phyloP scores from a whole-genome alignment of 2,113 vertebrate species.

The Varanus salvator region DNA sequence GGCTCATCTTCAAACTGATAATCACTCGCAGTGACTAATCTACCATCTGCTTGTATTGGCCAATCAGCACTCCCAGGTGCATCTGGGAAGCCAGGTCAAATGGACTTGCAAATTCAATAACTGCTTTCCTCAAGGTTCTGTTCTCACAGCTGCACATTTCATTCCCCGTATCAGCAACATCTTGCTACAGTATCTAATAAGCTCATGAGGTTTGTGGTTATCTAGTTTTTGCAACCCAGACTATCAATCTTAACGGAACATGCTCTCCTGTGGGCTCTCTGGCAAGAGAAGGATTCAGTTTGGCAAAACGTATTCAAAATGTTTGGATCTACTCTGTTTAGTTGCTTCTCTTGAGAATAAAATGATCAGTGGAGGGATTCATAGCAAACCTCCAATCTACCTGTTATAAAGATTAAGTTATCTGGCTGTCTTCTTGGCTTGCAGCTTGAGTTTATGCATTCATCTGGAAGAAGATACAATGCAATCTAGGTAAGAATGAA shows the following conservation, averaged over 20 bases:
- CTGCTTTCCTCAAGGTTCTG: not conserved
- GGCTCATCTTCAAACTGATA: conserved; percentile 9
- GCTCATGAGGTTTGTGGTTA: conserved; percentile 9
- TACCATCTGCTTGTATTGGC: not conserved
- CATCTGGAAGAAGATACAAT: not conserved
- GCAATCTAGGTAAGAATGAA: not conserved
- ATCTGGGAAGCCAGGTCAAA: not conserved
- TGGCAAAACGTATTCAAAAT: conserved; percentile 5
- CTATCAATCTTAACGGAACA: not conserved
- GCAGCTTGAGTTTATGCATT: not conserved
- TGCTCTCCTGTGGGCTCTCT: not conserved
- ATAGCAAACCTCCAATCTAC: not conserved
- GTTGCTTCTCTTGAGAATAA: not conserved
- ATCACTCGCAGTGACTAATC: not conserved
- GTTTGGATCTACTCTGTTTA: not conserved
- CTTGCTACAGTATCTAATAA: not conserved
- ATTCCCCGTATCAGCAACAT: not conserved
- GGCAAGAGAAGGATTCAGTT: not conserved
- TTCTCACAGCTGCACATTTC: conserved; percentile 11
- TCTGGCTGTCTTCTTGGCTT: not conserved
- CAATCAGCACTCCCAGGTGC: conserved; percentile 5
- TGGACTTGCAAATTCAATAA: conserved; percentile 22
- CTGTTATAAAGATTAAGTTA: not conserved
- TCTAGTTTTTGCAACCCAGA: not conserved
- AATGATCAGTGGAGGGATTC: not conserved